Conservation (phyloP, 2,888 invertebrate species). For the Hirtodrosophila histrioides region DNA sequence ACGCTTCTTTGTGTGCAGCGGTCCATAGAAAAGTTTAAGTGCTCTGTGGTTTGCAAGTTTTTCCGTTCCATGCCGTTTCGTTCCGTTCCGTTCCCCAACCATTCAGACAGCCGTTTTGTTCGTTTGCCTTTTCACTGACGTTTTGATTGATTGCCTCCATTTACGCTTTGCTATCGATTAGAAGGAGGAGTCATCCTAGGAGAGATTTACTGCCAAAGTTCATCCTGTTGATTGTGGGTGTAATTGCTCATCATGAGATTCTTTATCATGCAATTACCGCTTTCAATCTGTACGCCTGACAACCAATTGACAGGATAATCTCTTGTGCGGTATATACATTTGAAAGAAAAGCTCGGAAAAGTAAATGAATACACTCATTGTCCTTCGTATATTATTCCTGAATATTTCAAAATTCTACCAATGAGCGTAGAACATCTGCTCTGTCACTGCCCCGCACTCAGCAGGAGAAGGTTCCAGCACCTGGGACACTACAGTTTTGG, state of each 20-base stretch:
- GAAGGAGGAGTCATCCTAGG: constrained; percentile 5
- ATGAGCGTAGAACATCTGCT: no score
- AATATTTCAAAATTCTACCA: no score
- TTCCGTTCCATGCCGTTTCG: constrained; percentile 16
- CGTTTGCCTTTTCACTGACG: constrained; percentile 29
- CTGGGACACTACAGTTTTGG: no score
- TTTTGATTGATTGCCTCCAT: constrained; percentile 71
- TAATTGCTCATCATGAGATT: constrained; percentile 40
- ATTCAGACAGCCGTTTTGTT: constrained; percentile 29
- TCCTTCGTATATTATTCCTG: no score
- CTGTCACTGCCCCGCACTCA: no score
- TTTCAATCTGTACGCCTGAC: no score
- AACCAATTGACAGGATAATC: no score
- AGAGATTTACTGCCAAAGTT: background rate
- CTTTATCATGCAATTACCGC: constrained; percentile 11
- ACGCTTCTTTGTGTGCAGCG: constrained; percentile 76
- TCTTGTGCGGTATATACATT: no score
- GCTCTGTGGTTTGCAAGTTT: constrained; percentile 65
- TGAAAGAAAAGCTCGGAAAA: no score
- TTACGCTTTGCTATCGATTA: constrained; percentile 61
- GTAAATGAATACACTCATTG: no score
- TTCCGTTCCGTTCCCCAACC: constrained; percentile 20
- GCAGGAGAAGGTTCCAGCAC: no score
- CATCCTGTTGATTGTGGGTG: constrained; percentile 31
- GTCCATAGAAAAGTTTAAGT: constrained; percentile 77